A percentile compares a stretch with the other conserved stretches of the same genome.
These are phyloP conservation scores for Penaeus chinensis DNA, from an alignment of 1,140 invertebrate species.

Conservation along the genomic window DNA sequence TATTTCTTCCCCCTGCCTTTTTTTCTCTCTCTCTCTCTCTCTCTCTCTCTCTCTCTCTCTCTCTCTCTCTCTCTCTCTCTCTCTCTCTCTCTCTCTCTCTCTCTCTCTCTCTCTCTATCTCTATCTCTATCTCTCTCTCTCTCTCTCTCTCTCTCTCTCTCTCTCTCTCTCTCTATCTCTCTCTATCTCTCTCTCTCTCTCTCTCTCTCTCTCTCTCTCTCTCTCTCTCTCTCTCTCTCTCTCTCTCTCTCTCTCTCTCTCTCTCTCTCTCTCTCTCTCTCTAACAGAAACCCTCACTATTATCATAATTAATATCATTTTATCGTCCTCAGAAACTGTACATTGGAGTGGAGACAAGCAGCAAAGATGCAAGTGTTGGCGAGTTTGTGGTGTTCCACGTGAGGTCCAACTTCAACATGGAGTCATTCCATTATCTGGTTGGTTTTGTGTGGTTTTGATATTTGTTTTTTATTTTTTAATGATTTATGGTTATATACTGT, in stretches of 20 bases:
- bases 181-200: too few relatives aligned
- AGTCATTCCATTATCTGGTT: slow-evolving; percentile 69
- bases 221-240: not conserved
- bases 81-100: too few relatives aligned
- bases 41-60: not conserved
- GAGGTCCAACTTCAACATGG: slow-evolving; percentile 68
- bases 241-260: too few relatives aligned
- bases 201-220: not conserved
- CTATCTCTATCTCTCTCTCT: too few relatives aligned
- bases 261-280: not conserved
- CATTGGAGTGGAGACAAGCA: slow-evolving; percentile 68
- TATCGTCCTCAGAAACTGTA: slow-evolving; percentile 65
- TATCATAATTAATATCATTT: not conserved
- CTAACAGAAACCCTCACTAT: not conserved
- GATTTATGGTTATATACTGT: not conserved
- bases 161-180: not conserved
- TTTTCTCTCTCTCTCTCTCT: not conserved
- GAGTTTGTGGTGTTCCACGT: slow-evolving; percentile 72
- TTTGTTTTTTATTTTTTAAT: slow-evolving; percentile 1
- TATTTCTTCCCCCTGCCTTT: too few relatives aligned
- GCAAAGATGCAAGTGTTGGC: slow-evolving; percentile 66
- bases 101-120: not conserved
- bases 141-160: not conserved
- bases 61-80: not conserved
- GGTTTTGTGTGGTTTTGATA: not conserved